Evolutionary conservation across 2,888 invertebrate species (phyloP), one percentile per base, ranked within the genome.

Genomic region (Anorthoa munda): DNA sequence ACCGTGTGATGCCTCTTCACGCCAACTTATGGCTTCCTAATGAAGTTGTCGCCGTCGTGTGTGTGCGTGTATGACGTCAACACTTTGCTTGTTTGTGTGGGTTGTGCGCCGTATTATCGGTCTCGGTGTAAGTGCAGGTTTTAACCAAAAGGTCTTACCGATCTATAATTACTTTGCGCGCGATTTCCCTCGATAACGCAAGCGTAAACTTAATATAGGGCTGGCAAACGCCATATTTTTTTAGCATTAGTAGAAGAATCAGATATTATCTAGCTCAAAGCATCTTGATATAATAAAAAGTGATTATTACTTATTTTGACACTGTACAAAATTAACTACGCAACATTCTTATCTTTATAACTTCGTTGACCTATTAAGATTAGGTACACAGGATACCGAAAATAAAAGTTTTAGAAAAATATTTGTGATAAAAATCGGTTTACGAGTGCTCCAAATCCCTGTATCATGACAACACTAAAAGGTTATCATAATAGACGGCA

Each of bases 121-220:
- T 65, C 66, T 64, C 39, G 58, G 55, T 26, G 66, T 79, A 75
- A 70, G 88, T 89, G 89, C 91, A 92, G 90, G 87, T 93, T 94
- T 92, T 92, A 89, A 92, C 90, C 91, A 90, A 87, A 91, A 92
- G 91, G 91, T 93, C 93, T 94, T 92, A 90, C 91, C 93, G 90
- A 94, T 94, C 92, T 91, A 92, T 95, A 95, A 95, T 95, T 93
- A 94, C 91, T 94, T 93, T 93, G 93, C 92, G 89, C 91, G 88
- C 91, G 92, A 95, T 94, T 95, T 94, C 92, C 92, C 93, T 89
- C 91, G 88, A 92, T 91, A 92, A 90, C 92, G 91, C 90, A 89
- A 91, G 90, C 91, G 90, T 92, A 91, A 92, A 93, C 88, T 89
- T 81, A 70, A 75, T 80, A 72, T 87, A 94, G 94, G 93, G 92